Base-by-base conservation (phyloP, 2,888 invertebrate genomes). In the Nymphalis urticae region DNA sequence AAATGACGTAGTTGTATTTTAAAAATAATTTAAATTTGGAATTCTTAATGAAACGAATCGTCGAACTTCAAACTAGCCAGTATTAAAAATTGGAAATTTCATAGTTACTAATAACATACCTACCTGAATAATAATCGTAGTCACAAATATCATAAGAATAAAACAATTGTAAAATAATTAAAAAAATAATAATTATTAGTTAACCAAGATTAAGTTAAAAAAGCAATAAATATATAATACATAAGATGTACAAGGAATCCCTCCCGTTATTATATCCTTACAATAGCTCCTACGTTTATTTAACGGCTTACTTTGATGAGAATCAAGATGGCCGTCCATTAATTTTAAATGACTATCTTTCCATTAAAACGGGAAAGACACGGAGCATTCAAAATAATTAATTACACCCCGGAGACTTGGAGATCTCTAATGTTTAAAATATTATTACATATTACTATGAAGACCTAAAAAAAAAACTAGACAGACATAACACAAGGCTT, bases 271-370 rank as follows among this genome's bases (percentile, higher is more conserved):
- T 72, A 70, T 72, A 68, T 70, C 62, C 16, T 47, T 54, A 68
- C 68, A 71, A 70, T 66, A 69, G 64, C 68, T 76, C 75, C 76
- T 75, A 77, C 76, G 76, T 83, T 84, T 82, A 84, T 85, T 84
- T 84, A 84, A 82, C 79, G 79, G 81, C 77, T 79, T 78, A 76
- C 76, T 80, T 81, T 85, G 85, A 85, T 81, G 84, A 85, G 83
- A 78, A 82, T 80, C 83, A 83, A 83, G 84, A 85, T 83, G 86
- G 84, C 79, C 74, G 79, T 71, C 81, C 82, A 84, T 88, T 86
- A 84, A 86, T 85, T 85, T 85, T 84, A 83, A 84, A 87, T 85
- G 82, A 83, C 82, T 86, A 83, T 84, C 83, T 80, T 79, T 80
- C 79, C 82, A 82, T 86, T 82, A 83, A 83, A 85, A 82, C 76